These are phyloP conservation scores for Pseudorhiza aurosa DNA, from an alignment of 30 jellyfish, hydroid and myxozoan species.

Conservation along the genomic window DNA sequence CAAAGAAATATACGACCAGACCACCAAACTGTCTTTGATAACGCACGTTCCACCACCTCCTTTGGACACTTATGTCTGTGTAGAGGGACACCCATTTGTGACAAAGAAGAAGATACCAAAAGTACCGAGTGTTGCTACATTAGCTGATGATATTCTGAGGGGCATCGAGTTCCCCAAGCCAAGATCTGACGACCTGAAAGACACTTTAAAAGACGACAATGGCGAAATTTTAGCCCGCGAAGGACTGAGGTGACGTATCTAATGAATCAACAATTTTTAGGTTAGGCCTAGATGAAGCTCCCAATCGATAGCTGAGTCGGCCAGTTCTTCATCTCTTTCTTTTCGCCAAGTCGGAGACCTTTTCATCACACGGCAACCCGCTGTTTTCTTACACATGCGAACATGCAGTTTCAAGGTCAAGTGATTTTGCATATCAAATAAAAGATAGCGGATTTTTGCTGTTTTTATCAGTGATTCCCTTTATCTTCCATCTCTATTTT, in stretches of 20 bases:
- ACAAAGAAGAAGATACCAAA: conserved; percentile 80
- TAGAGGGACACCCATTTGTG: conserved; percentile 88
- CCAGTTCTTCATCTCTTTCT: too few relatives aligned
- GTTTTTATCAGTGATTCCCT: too few relatives aligned
- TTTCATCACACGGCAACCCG: too few relatives aligned
- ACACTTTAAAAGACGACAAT: conserved; percentile 64
- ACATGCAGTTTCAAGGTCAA: too few relatives aligned
- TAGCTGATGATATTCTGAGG: conserved; percentile 80
- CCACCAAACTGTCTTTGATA: conserved; percentile 76
- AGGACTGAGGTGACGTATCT: conserved; percentile 45
- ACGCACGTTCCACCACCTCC: conserved; percentile 96
- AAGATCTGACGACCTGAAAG: conserved; percentile 37
- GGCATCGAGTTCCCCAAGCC: conserved; percentile 93
- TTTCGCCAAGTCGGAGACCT: too few relatives aligned
- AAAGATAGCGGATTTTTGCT: too few relatives aligned
- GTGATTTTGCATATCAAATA: too few relatives aligned
- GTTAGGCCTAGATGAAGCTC: too few relatives aligned
- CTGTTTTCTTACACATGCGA: too few relatives aligned
- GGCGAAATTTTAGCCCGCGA: conserved; percentile 83
- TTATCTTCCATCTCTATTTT: too few relatives aligned
- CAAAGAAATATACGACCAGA: conserved; percentile 81
- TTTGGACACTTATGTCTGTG: conserved; percentile 87
- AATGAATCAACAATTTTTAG: neutral
- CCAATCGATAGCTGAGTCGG: too few relatives aligned
- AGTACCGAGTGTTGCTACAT: conserved; percentile 47